These are phyloP conservation scores for Manis crassicaudata DNA, from an alignment of 2,797 vertebrate species.

Conservation along the genomic window DNA sequence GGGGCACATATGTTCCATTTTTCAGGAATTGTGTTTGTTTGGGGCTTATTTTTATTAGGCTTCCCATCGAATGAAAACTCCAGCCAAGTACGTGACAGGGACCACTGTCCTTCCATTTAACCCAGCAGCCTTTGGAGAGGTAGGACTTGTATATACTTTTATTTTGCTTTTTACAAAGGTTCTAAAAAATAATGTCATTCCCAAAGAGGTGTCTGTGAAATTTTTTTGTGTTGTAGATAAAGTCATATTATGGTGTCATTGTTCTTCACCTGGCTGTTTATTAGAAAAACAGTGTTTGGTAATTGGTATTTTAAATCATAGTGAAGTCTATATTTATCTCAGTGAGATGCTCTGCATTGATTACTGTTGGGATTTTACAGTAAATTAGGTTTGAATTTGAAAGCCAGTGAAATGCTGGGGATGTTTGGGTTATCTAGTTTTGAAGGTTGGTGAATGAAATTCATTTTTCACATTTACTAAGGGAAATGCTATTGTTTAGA, in stretches of 20 bases:
- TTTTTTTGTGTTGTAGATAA: constrained; percentile 41
- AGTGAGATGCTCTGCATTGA: neutral
- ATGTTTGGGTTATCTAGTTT: constrained; percentile 38
- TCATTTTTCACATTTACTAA: constrained; percentile 35
- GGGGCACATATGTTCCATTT: neutral
- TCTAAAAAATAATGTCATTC: neutral
- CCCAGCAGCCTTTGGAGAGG: constrained; percentile 97
- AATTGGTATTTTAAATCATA: constrained; percentile 21
- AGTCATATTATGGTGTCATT: neutral
- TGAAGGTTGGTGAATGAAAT: constrained; percentile 1
- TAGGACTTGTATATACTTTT: constrained; percentile 77
- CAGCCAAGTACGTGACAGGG: constrained; percentile 95
- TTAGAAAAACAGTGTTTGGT: constrained; percentile 4
- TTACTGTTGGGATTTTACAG: constrained; percentile 7
- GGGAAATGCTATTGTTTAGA: constrained; percentile 14
- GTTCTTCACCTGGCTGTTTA: neutral
- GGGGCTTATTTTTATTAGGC: constrained; percentile 87
- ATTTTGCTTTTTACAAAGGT: neutral
- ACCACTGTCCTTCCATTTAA: constrained; percentile 96
- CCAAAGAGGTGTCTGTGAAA: neutral
- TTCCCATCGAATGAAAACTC: constrained; percentile 95
- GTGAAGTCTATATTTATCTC: neutral
- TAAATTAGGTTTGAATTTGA: constrained; percentile 46
- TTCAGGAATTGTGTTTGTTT: constrained; percentile 60
- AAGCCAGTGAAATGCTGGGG: neutral